phyloP scores from a whole-genome alignment of 2,113 vertebrate species.

The Mesitornis unicolor region DNA sequence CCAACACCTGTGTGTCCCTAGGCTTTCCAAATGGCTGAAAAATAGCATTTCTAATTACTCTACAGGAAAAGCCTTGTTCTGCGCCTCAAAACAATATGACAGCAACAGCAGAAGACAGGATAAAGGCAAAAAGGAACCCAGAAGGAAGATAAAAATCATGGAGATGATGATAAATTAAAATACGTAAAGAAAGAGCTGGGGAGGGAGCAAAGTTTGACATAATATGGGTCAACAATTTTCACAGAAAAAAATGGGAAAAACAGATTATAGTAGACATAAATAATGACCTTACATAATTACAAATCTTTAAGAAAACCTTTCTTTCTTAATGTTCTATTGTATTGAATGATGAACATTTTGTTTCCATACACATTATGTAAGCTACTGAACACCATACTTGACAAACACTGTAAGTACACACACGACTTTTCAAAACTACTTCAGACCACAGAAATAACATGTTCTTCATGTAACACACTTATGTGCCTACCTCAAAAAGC shows the following conservation, averaged over 20 bases:
- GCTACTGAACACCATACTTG: neutral
- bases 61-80: neutral
- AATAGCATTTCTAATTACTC: neutral
- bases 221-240: neutral
- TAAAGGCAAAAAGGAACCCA: neutral
- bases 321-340: neutral
- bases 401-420: neutral
- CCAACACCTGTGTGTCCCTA: neutral
- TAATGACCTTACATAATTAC: neutral
- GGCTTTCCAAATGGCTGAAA: neutral
- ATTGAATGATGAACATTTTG: neutral
- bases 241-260: neutral
- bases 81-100: neutral
- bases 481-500: neutral
- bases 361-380: neutral
- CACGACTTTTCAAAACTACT: neutral
- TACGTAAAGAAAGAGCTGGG: neutral
- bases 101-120: neutral
- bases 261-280: neutral
- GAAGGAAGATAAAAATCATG: neutral
- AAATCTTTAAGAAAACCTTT: neutral
- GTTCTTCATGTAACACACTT: neutral
- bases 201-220: fast-evolving
- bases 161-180: neutral
- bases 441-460: neutral